phyloP scores from a whole-genome alignment of 2,797 vertebrate species.

The Microctenopoma steveboyesi region DNA sequence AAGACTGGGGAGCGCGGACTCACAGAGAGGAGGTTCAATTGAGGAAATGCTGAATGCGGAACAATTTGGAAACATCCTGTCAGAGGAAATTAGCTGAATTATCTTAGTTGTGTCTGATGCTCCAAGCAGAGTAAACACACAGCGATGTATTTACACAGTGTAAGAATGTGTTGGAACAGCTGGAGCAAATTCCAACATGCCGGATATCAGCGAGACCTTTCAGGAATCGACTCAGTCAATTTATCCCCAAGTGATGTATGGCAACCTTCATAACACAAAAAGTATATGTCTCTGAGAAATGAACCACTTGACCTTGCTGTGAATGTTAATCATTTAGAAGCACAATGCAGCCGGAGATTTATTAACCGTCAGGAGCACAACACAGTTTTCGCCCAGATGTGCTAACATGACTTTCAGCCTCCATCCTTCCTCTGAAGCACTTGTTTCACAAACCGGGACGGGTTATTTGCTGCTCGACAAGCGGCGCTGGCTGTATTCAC shows the following conservation, averaged over 20 bases:
- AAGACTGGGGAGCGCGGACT: constrained; percentile 51
- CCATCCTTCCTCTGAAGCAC: not conserved
- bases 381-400: constrained; percentile 40
- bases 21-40: constrained; percentile 31
- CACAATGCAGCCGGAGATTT: constrained; percentile 54
- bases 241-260: constrained; percentile 56
- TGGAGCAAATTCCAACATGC: constrained; percentile 4
- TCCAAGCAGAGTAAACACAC: constrained; percentile 20
- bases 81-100: constrained; percentile 41
- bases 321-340: constrained; percentile 63
- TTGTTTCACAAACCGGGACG: not conserved
- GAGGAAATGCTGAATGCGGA: constrained; percentile 55
- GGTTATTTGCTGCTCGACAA: not conserved
- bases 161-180: not conserved
- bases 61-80: constrained; percentile 64
- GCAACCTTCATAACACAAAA: constrained; percentile 66
- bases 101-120: constrained; percentile 23
- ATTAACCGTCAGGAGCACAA: constrained; percentile 61
- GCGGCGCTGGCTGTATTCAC: not conserved
- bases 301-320: constrained; percentile 58
- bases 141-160: constrained; percentile 6
- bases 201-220: constrained; percentile 29
- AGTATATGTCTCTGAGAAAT: constrained; percentile 66
- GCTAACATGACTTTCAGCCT: constrained; percentile 20
- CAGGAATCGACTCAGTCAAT: constrained; percentile 41